phyloP scores from a whole-genome alignment of 2,113 vertebrate genomes.

The Mandrillus leucophaeus region DNA sequence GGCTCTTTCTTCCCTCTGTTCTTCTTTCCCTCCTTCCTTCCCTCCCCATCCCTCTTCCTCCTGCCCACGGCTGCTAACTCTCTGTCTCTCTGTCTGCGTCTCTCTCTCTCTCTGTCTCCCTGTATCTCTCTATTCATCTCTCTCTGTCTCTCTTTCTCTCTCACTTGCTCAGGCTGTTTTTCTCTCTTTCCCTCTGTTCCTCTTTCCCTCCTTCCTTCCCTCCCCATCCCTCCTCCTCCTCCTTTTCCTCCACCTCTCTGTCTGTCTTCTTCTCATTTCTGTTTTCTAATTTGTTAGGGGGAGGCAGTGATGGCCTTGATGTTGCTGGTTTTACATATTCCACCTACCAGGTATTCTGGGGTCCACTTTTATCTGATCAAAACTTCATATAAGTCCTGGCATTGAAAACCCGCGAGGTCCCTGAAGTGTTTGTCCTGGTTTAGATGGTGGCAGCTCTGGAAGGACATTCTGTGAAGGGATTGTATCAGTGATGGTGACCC shows the following conservation, averaged over 20 bases:
- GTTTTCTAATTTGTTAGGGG: slow-evolving; percentile 69
- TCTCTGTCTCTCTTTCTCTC: neutral
- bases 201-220: too few relatives aligned
- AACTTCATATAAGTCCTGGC: rapidly evolving
- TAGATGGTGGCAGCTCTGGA: rapidly evolving
- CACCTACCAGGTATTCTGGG: rapidly evolving
- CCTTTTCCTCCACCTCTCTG: neutral
- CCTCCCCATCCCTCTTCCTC: neutral
- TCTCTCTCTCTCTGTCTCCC: rapidly evolving
- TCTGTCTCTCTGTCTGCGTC: too few relatives aligned
- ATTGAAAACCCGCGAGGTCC: rapidly evolving
- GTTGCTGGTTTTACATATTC: neutral
- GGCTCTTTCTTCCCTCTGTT: neutral
- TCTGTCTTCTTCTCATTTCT: neutral
- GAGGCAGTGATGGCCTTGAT: neutral
- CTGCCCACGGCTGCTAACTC: too few relatives aligned
- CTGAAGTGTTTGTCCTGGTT: neutral
- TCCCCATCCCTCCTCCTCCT: neutral
- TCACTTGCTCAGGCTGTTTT: too few relatives aligned
- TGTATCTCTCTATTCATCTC: too few relatives aligned
- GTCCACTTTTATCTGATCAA: neutral
- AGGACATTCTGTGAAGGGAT: neutral
- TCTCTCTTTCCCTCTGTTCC: neutral
- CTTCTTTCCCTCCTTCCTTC: too few relatives aligned
- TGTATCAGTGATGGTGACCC: rapidly evolving